These are phyloP conservation scores for Hylaeus volcanicus DNA, from an alignment of 1,140 invertebrate species.

Conservation along the genomic window DNA sequence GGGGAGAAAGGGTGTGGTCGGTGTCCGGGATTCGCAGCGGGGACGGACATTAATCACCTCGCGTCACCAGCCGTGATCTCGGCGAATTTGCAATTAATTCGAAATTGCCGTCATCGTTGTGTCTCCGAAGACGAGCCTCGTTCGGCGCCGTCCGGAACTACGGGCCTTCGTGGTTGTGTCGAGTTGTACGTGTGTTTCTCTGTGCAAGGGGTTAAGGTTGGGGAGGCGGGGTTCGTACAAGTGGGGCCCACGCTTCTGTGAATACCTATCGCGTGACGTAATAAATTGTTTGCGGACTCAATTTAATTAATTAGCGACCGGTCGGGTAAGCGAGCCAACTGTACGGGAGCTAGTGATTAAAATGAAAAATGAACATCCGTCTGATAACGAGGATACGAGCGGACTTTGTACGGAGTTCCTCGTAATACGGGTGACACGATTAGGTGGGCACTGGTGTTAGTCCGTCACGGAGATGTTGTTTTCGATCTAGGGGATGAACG, in stretches of 20 bases:
- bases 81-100: slow-evolving; percentile 72
- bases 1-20: slow-evolving; percentile 18
- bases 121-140: slow-evolving; percentile 37
- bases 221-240: neutral
- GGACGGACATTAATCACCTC: slow-evolving; percentile 67
- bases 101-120: slow-evolving; percentile 66
- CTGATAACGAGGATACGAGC: slow-evolving; percentile 48
- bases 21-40: slow-evolving; percentile 42
- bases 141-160: neutral
- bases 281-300: slow-evolving; percentile 60
- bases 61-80: slow-evolving; percentile 66
- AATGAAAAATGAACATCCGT: slow-evolving; percentile 51
- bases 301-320: slow-evolving; percentile 63
- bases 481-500: neutral
- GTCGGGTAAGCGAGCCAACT: slow-evolving; percentile 22
- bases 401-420: slow-evolving; percentile 40
- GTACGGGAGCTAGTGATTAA: slow-evolving; percentile 43
- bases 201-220: neutral
- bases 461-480: slow-evolving; percentile 20
- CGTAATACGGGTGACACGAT: neutral
- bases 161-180: neutral
- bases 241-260: slow-evolving; percentile 25
- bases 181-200: too few relatives aligned
- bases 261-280: slow-evolving; percentile 43
- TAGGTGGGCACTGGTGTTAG: neutral